phyloP scores from a whole-genome alignment of 2,113 vertebrate genomes.

The Danio rerio region DNA sequence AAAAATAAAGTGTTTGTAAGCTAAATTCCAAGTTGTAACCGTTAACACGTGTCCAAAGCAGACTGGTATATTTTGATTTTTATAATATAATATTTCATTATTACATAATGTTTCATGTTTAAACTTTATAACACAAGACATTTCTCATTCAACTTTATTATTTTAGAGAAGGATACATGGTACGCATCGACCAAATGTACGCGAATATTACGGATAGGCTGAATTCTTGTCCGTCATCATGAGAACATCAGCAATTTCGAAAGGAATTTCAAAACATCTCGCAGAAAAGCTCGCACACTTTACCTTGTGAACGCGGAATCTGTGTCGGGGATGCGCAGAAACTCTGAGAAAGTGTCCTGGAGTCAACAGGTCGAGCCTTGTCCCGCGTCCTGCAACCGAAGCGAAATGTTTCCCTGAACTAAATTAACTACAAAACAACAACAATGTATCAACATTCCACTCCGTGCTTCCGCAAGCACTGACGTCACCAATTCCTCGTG shows the following conservation, averaged over 20 bases:
- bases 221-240: constrained; percentile 54
- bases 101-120: background rate
- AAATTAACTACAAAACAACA: constrained; percentile 82
- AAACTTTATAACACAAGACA: background rate
- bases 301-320: constrained; percentile 72
- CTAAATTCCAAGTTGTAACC: background rate
- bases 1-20: background rate
- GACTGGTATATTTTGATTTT: background rate
- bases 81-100: background rate
- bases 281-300: constrained; percentile 54
- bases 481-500: constrained; percentile 81
- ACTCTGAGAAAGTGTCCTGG: constrained; percentile 38
- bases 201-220: background rate
- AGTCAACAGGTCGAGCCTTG: constrained; percentile 42
- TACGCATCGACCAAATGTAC: background rate
- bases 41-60: constrained; percentile 37
- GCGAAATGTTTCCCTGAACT: constrained; percentile 67
- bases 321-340: constrained; percentile 62
- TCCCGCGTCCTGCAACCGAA: constrained; percentile 61
- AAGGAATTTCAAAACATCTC: constrained; percentile 69
- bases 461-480: constrained; percentile 82
- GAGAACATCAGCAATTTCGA: constrained; percentile 63
- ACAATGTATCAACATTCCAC: constrained; percentile 85
- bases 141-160: background rate
- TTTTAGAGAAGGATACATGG: background rate